These are phyloP conservation scores for Apis cerana DNA, from an alignment of 1,140 invertebrate species.

Conservation along the genomic window DNA sequence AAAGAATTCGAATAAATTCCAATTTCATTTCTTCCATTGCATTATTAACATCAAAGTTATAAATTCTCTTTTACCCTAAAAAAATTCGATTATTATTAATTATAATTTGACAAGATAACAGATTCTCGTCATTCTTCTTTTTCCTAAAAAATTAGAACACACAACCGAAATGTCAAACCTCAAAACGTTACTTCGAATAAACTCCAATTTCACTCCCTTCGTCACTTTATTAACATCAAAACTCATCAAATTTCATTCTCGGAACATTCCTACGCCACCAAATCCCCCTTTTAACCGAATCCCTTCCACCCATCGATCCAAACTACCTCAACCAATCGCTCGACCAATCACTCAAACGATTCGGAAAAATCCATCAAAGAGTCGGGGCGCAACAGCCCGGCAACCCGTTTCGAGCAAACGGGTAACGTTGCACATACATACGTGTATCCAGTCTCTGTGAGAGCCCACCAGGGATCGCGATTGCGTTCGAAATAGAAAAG, in stretches of 20 bases:
- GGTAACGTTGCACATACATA: background rate
- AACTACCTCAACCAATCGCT: background rate
- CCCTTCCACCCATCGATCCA: background rate
- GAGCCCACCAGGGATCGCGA: background rate
- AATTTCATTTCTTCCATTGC: too few relatives aligned
- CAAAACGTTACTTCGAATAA: background rate
- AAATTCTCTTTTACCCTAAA: too few relatives aligned
- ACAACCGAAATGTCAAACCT: background rate
- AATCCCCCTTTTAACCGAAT: background rate
- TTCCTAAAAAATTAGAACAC: too few relatives aligned
- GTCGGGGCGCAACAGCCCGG: background rate
- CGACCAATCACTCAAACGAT: background rate
- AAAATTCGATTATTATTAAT: too few relatives aligned
- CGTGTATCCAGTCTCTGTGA: background rate
- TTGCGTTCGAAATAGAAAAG: background rate
- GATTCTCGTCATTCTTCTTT: too few relatives aligned
- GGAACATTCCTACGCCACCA: background rate
- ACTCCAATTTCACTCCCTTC: background rate
- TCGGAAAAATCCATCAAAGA: background rate
- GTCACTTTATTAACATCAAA: conserved; percentile 1
- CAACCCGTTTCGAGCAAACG: background rate
- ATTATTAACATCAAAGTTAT: too few relatives aligned
- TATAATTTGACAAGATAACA: too few relatives aligned
- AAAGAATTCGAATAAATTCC: too few relatives aligned
- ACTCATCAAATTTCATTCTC: background rate